Conservation (phyloP, 2,888 invertebrate species). For the Trichopria drosophilae region DNA sequence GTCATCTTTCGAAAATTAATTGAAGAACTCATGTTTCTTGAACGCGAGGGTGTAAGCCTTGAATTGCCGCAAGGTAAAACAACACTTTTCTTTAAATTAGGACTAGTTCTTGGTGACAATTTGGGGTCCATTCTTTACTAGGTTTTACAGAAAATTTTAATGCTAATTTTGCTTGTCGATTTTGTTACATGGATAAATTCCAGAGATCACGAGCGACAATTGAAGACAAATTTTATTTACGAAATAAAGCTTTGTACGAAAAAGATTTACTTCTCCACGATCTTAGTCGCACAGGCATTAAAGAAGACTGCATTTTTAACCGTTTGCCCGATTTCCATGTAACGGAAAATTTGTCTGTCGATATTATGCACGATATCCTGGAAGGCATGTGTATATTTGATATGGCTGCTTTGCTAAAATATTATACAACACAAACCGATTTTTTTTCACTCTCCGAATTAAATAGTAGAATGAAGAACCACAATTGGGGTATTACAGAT, state of each 20-base stretch:
- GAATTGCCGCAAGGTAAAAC: too few relatives aligned
- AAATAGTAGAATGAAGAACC: too few relatives aligned
- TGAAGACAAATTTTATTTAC: conserved; percentile 10
- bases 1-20: too few relatives aligned
- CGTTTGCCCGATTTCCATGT: conserved; percentile 3
- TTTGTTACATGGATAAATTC: conserved; percentile 14
- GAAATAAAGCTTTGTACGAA: conserved; percentile 5
- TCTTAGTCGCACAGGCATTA: conserved; percentile 10
- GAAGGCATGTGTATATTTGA: conserved; percentile 10
- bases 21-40: too few relatives aligned
- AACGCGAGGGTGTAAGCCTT: too few relatives aligned
- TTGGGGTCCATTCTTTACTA: too few relatives aligned
- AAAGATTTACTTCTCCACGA: not conserved
- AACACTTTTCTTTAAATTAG: too few relatives aligned
- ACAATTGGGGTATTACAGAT: too few relatives aligned
- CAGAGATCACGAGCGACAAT: conserved; percentile 8
- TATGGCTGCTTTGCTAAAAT: conserved; percentile 4
- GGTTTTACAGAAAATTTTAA: conserved; percentile 9
- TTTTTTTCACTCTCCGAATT: too few relatives aligned
- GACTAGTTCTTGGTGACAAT: too few relatives aligned
- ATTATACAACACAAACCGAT: too few relatives aligned
- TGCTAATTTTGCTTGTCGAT: conserved; percentile 14
- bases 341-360: not conserved
- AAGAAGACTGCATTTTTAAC: conserved; percentile 12
- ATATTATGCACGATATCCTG: conserved; percentile 12